These are phyloP conservation scores for Buceros bicornis DNA, from an alignment of 2,797 vertebrate species.

Conservation along the genomic window DNA sequence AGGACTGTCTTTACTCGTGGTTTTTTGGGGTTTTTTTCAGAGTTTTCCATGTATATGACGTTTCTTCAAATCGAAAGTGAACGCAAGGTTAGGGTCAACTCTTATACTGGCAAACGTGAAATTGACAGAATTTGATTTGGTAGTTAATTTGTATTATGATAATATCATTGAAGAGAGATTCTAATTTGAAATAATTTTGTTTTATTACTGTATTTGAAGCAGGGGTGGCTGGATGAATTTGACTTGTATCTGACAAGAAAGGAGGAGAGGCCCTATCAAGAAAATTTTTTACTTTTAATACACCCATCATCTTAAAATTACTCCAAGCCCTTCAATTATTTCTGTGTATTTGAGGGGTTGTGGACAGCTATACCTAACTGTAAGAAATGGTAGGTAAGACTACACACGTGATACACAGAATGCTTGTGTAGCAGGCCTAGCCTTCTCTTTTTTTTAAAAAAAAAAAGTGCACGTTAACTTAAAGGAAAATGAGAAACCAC, in stretches of 20 bases:
- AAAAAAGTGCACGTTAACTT: not conserved
- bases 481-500: conserved; percentile 21
- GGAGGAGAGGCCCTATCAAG: not conserved
- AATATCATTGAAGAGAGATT: not conserved
- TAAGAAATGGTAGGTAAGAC: not conserved
- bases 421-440: not conserved
- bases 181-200: not conserved
- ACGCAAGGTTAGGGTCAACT: not conserved
- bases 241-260: not conserved
- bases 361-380: not conserved
- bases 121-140: not conserved
- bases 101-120: not conserved
- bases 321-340: not conserved
- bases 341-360: not conserved
- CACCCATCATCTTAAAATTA: not conserved
- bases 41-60: not conserved
- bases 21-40: not conserved
- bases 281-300: not conserved
- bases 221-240: not conserved
- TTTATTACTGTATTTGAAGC: not conserved
- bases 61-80: not conserved
- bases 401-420: not conserved
- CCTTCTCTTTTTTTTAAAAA: not conserved
- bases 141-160: not conserved
- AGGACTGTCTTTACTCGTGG: not conserved